These are phyloP conservation scores for Drosophila recens DNA, from an alignment of 2,888 invertebrate species.

Conservation along the genomic window DNA sequence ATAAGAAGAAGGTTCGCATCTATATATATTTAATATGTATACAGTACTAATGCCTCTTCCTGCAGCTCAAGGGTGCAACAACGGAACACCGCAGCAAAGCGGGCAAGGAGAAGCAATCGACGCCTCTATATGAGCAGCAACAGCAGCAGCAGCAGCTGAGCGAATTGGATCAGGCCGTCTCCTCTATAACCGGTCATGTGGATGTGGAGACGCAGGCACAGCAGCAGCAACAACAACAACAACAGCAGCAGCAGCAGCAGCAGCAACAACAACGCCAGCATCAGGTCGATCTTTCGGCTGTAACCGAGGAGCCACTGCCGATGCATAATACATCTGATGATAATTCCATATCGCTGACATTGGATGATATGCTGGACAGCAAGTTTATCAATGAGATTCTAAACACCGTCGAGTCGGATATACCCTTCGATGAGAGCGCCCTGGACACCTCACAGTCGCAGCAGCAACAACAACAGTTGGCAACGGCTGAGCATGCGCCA, in stretches of 20 bases:
- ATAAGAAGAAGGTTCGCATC: slow-evolving; percentile 66
- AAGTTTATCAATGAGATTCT: slow-evolving; percentile 83
- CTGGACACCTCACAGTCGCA: slow-evolving; percentile 65
- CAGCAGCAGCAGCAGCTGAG: slow-evolving; percentile 55
- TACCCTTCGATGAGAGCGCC: slow-evolving; percentile 82
- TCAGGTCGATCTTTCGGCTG: slow-evolving; percentile 50
- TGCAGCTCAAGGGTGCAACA: slow-evolving; percentile 55
- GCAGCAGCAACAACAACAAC: slow-evolving; percentile 35
- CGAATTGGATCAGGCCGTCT: slow-evolving; percentile 80
- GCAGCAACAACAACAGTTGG: slow-evolving; percentile 36
- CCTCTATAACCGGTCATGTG: slow-evolving; percentile 76
- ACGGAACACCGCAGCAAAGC: slow-evolving; percentile 59
- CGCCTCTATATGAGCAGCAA: slow-evolving; percentile 57
- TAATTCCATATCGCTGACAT: slow-evolving; percentile 81
- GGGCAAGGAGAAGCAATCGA: slow-evolving; percentile 59
- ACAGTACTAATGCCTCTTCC: not conserved
- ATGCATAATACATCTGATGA: slow-evolving; percentile 80
- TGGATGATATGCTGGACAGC: slow-evolving; percentile 83
- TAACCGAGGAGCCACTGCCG: slow-evolving; percentile 61
- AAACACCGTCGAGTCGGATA: slow-evolving; percentile 77
- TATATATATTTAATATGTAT: not conserved
- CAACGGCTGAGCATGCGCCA: slow-evolving; percentile 46
- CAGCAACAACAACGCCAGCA: slow-evolving; percentile 44
- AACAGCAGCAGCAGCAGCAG: slow-evolving; percentile 26
- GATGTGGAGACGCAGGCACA: slow-evolving; percentile 31